Evolutionary conservation across 2,113 vertebrate species (phyloP).

Genomic region (Galemys pyrenaicus): DNA sequence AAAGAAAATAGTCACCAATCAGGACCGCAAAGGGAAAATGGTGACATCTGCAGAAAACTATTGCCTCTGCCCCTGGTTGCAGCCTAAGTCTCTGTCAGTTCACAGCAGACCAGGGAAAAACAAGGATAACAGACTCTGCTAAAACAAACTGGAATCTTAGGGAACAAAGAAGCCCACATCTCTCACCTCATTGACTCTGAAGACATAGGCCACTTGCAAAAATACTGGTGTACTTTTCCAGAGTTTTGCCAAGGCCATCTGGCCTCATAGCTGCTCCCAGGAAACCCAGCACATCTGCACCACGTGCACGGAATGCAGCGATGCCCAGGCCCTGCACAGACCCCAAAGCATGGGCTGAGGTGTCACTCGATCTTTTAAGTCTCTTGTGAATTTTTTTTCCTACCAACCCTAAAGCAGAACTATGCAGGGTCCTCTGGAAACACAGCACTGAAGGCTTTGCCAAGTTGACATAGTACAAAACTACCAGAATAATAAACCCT

Average conservation of each 20-base stretch:
- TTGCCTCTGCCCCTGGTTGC: not conserved
- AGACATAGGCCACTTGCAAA: not conserved
- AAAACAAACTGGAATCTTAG: not conserved
- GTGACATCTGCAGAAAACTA: not conserved
- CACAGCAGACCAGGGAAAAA: not conserved
- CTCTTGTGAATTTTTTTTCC: not conserved
- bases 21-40: not conserved
- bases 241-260: not conserved
- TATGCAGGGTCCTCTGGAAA: not conserved
- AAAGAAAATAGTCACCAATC: not conserved
- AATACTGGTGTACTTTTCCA: not conserved
- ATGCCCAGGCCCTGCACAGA: too few species aligned
- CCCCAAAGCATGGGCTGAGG: not conserved
- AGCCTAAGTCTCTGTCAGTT: not conserved
- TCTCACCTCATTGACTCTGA: fast-evolving
- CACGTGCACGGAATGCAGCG: not conserved
- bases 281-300: not conserved
- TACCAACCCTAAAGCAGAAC: not conserved
- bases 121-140: not conserved
- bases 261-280: not conserved
- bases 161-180: not conserved
- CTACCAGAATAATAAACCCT: not conserved
- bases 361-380: not conserved
- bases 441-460: not conserved
- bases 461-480: not conserved